Evolutionary conservation across 2,797 vertebrate genomes (phyloP), one percentile per base, ranked within the genome.

Genomic region (Diplodus puntazzo): DNA sequence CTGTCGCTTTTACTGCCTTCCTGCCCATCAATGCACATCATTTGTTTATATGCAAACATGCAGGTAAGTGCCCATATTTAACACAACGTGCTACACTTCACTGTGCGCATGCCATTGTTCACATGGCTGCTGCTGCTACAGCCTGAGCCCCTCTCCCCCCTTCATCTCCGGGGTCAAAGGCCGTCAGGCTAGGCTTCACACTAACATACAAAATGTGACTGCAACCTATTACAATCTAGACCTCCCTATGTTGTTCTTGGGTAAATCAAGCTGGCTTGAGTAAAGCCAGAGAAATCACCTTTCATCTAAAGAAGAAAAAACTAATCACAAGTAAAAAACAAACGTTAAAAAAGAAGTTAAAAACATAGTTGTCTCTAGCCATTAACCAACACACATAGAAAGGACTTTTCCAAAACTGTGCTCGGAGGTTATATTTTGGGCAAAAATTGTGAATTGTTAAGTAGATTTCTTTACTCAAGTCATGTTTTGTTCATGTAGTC

Each of bases 1-100:
- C 63, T 54, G 27, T 82, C 73, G 10, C 18, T 69, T 85, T 87
- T 80, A 75, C 63, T 76, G 75, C 82, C 61, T 73, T 67, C 62
- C 70, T 69, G 67, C 60, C 68, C 42, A 42, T 80, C 68, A 65
- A 21, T 18, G 14, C 45, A 39, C 75, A 57, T 73, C 75, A 69
- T 75, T 61, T 86, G 77, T 87, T 76, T 85, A 50, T 58, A 46
- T 3, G 39, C 50, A 50, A 63, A 68, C 67, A 20, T 69, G 61
- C 55, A 59, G 34, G 25, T 18, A 18, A 49, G 21, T 20, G n/a
- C 11, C 2, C 54, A 42, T 20, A 71, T 80, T 86, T 81, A 53
- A 58, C 73, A 83, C 58, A 81, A 39, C 75, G 46, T 16, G 20
- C 59, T 63, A 12, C 34, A 49, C 79, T 82, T 80, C 54, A 72